Base-by-base conservation (phyloP, 2,797 vertebrate genomes). In the Lepilemur ruficaudatus region DNA sequence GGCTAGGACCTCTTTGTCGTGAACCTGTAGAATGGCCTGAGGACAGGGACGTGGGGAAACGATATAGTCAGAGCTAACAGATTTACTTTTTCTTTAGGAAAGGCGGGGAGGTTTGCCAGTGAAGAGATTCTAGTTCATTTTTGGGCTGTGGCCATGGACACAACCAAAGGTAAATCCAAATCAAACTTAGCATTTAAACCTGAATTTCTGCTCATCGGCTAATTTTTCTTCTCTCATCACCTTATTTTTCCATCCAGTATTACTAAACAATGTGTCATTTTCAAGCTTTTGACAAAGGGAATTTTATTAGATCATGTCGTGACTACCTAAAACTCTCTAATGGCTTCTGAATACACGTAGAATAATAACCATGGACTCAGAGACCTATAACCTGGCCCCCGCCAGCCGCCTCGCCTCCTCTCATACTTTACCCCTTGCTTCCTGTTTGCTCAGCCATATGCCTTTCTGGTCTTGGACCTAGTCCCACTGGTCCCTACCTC, bases 1-100 rank as follows among this genome's bases (percentile, higher is more conserved):
- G 23, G 99, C 99, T 84, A 99, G 98, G 52, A 99, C 99, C 46
- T 99, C 99, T 96, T 99, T 99, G 98, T 99, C 99, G 14, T 99
- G 98, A 76, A 99, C 99, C 98, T 99, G 99, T 38, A 99, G 94
- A 98, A 99, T 99, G 89, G 99, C 99, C 99, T 99, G 97, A 55
- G 98, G 75, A 87, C 0, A 48, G 9, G 38, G 35, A 94, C 50
- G 80, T 0, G 46, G 73, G 61, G 48, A 67, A 25, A 72, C 2
- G n/a, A 41, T 2, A 17, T 0, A 12, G 52, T 46, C 1, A 75
- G 35, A 11, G 43, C 46, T 2, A 2, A 20, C 28, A 17, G n/a
- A 6, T 35, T 3, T 9, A 5, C 4, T 23, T 35, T 32, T 35
- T 75, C 13, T 2, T 3, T 41, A 4, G 38, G 35, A 41, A 13